Evolutionary conservation across 2,113 vertebrate genomes (phyloP).

Genomic region (Lepisosteus oculatus): DNA sequence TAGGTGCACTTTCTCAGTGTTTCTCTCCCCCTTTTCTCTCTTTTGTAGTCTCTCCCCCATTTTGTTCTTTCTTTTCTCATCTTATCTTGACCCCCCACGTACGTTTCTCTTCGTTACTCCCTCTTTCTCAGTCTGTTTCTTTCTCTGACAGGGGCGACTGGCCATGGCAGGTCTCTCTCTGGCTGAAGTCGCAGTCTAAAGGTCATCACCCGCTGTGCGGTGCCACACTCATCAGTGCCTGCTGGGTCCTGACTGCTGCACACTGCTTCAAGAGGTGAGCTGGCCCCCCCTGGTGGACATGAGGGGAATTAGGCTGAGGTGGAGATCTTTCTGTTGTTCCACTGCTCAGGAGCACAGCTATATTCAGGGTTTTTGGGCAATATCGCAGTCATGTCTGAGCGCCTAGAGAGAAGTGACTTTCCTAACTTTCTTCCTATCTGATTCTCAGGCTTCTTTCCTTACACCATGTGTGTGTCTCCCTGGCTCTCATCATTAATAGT

Average conservation of each 20-base stretch:
- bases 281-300: constrained; percentile 30
- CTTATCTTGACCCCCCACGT: not conserved
- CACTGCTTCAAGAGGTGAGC: constrained; percentile 83
- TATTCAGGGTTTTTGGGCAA: too few relatives aligned
- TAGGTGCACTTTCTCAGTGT: not conserved
- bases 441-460: too few relatives aligned
- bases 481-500: too few relatives aligned
- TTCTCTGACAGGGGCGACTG: constrained; percentile 67
- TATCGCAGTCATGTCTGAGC: too few relatives aligned
- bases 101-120: constrained; percentile 2
- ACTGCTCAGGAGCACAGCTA: not conserved
- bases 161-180: constrained; percentile 86
- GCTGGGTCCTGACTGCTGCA: constrained; percentile 85
- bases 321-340: not conserved
- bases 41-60: not conserved
- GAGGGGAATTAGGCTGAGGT: not conserved
- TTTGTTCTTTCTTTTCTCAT: too few relatives aligned
- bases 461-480: too few relatives aligned
- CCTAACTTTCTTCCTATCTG: too few relatives aligned
- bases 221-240: constrained; percentile 80
- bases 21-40: not conserved
- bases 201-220: constrained; percentile 75
- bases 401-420: too few relatives aligned
- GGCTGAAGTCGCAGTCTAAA: constrained; percentile 66
- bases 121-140: not conserved